phyloP scores from a whole-genome alignment of 2,113 vertebrate genomes.

The Rissa tridactyla region DNA sequence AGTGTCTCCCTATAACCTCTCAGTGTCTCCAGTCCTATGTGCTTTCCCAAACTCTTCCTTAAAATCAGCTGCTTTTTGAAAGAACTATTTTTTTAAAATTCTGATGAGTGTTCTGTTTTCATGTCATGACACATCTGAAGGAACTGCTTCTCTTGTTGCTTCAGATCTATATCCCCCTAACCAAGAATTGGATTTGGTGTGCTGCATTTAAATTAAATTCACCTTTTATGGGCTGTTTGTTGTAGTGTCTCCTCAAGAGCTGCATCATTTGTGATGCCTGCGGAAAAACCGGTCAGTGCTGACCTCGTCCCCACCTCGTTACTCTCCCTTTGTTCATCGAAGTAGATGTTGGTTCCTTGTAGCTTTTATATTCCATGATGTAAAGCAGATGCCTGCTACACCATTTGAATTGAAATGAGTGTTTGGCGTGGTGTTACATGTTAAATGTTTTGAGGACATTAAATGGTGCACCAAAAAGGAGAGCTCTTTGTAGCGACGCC shows the following conservation, averaged over 20 bases:
- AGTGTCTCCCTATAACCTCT: not conserved
- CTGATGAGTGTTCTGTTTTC: fast-evolving
- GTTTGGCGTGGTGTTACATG: fast-evolving
- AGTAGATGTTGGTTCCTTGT: not conserved
- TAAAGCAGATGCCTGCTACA: not conserved
- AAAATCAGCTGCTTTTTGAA: not conserved
- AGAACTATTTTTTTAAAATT: not conserved
- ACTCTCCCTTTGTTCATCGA: not conserved
- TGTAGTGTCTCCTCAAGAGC: not conserved
- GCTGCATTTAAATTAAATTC: fast-evolving
- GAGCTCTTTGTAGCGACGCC: not conserved
- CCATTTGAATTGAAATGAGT: fast-evolving
- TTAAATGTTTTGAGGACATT: too few species aligned
- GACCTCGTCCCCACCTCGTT: fast-evolving
- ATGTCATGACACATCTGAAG: fast-evolving
- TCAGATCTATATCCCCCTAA: too few species aligned
- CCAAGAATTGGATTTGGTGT: too few species aligned
- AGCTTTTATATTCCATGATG: not conserved
- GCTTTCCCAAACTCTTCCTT: not conserved
- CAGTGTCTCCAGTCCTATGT: not conserved
- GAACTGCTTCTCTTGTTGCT: not conserved
- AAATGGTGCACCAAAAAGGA: not conserved
- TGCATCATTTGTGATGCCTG: not conserved
- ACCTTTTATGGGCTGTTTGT: fast-evolving
- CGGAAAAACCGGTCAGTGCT: fast-evolving